phyloP scores from a whole-genome alignment of 1,140 invertebrate species.

The Phymorhynchus buccinoides region DNA sequence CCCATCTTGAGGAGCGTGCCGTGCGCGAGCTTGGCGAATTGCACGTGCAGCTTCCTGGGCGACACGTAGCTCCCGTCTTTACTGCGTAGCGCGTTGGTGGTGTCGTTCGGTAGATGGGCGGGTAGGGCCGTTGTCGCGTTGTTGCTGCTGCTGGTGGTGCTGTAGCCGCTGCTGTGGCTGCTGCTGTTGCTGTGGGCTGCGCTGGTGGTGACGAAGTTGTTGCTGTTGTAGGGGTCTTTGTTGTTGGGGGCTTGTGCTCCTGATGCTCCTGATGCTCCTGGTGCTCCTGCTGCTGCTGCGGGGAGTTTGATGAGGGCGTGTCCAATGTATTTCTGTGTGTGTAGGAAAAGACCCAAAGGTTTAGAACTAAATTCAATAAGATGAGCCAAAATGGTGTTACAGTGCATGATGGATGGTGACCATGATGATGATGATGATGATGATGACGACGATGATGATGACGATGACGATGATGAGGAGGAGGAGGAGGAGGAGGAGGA shows the following conservation, averaged over 20 bases:
- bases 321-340: background rate
- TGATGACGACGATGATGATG: too few relatives aligned
- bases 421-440: too few relatives aligned
- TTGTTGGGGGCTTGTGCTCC: background rate
- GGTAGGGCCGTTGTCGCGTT: background rate
- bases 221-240: background rate
- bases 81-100: too few relatives aligned
- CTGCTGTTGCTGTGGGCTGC: background rate
- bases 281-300: background rate
- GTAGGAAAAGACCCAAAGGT: too few relatives aligned
- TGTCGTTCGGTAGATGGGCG: background rate
- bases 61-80: constrained; percentile 48
- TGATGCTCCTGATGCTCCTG: background rate
- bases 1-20: constrained; percentile 38
- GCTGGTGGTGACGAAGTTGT: background rate
- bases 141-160: background rate
- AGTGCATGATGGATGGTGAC: too few relatives aligned
- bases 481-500: too few relatives aligned
- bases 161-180: background rate
- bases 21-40: constrained; percentile 42
- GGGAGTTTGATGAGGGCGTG: background rate
- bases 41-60: constrained; percentile 49
- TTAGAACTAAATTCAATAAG: too few relatives aligned
- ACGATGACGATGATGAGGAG: too few relatives aligned
- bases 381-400: too few relatives aligned